phyloP scores from a whole-genome alignment of 2,888 invertebrate genomes.

The Chesias legatella region DNA sequence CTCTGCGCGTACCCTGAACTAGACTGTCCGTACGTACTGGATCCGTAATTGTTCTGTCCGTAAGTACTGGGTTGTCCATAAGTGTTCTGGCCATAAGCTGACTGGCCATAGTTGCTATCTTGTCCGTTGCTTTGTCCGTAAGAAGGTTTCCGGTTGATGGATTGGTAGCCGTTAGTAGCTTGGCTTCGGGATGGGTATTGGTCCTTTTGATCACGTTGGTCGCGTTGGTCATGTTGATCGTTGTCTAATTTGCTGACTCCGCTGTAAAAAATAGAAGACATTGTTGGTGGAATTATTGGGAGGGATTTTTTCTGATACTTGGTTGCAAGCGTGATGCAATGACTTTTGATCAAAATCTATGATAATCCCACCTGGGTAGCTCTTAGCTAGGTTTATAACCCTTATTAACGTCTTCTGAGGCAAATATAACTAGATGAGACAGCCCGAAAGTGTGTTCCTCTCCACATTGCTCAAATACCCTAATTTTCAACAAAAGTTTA shows the following conservation, averaged over 20 bases:
- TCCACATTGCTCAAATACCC: no score
- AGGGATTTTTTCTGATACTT: no score
- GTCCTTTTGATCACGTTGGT: constrained; percentile 17
- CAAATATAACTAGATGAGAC: no score
- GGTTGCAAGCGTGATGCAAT: no score
- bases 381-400: no score
- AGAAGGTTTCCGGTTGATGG: constrained; percentile 29
- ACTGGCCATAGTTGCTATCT: constrained; percentile 31
- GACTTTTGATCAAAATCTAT: no score
- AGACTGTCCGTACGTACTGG: constrained; percentile 17
- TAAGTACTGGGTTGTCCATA: constrained; percentile 24
- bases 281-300: not conserved
- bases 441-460: no score
- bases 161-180: constrained; percentile 32
- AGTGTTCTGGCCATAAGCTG: constrained; percentile 19
- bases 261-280: constrained; percentile 30
- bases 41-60: constrained; percentile 24
- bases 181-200: constrained; percentile 18
- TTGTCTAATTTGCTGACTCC: constrained; percentile 51
- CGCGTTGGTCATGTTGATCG: constrained; percentile 24
- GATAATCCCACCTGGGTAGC: no score
- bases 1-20: constrained; percentile 33
- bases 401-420: no score
- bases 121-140: constrained; percentile 32
- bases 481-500: no score